Percentiles rank a stretch among this genome's conserved stretches.
Evolutionary conservation across 2,113 vertebrate species (phyloP).

Genomic region (Baryphthengus martii): DNA sequence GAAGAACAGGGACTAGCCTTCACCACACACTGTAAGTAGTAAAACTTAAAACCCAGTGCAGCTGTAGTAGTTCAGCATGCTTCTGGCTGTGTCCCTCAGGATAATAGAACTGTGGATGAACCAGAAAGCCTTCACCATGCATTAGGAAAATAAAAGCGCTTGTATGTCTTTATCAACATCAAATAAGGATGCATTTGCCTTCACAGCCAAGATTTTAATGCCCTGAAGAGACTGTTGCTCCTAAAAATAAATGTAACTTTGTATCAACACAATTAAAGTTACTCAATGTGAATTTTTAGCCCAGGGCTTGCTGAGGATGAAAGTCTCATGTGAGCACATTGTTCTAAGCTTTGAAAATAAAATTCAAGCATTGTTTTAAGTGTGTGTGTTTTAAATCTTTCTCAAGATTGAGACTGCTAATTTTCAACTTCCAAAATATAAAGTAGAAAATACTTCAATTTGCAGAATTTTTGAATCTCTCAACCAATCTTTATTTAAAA

Average conservation of each 20-base stretch:
- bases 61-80: neutral
- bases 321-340: neutral
- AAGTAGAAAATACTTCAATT: neutral
- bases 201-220: conserved; percentile 39
- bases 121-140: conserved; percentile 35
- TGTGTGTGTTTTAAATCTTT: neutral
- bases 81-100: conserved; percentile 3
- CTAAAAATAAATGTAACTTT: conserved; percentile 39
- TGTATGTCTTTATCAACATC: conserved; percentile 40
- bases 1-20: neutral
- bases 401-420: neutral
- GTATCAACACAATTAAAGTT: conserved; percentile 16
- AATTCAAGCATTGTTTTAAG: neutral
- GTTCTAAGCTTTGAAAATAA: neutral
- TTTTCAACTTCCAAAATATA: neutral
- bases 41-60: neutral
- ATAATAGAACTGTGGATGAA: conserved; percentile 28
- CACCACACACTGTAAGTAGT: neutral
- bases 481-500: neutral
- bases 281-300: conserved; percentile 21
- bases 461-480: neutral
- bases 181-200: neutral
- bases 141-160: conserved; percentile 43
- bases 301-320: neutral
- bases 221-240: neutral